Evolutionary conservation across 2,797 vertebrate species (phyloP).

Genomic region (Melanogrammus aeglefinus): DNA sequence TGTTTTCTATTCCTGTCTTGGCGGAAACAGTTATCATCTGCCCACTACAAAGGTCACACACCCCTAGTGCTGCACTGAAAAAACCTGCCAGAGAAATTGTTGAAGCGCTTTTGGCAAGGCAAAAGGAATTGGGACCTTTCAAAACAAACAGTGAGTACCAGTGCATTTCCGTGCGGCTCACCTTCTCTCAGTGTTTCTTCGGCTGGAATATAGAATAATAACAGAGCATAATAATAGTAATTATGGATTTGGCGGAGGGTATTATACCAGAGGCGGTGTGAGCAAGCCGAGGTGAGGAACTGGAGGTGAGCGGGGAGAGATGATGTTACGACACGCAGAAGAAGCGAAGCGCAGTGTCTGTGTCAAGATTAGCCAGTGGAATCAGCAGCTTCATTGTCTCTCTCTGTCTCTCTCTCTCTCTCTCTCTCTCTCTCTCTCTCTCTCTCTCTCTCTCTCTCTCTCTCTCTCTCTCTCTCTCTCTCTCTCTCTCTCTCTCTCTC

Average conservation of each 20-base stretch:
- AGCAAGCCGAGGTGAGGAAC: no score
- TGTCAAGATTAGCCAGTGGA: no score
- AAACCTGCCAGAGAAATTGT: constrained; percentile 66
- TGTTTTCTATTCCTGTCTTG: constrained; percentile 75
- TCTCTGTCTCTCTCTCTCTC: neutral
- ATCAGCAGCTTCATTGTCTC: neutral
- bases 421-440: neutral
- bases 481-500: no score
- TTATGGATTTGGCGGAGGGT: no score
- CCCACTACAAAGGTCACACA: constrained; percentile 70
- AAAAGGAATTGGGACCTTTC: constrained; percentile 69
- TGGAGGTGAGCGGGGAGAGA: no score
- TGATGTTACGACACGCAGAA: no score
- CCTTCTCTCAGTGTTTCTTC: constrained; percentile 8
- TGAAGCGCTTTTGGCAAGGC: constrained; percentile 67
- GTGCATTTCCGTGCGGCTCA: neutral
- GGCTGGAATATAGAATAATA: neutral
- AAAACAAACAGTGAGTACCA: constrained; percentile 55
- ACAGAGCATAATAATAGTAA: no score
- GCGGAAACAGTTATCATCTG: constrained; percentile 72
- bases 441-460: no score
- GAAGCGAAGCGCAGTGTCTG: no score
- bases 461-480: neutral
- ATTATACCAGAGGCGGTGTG: no score
- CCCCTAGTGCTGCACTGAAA: constrained; percentile 50